Base-by-base conservation (phyloP, 1,140 invertebrate species). In the Tetramorium alpestre region DNA sequence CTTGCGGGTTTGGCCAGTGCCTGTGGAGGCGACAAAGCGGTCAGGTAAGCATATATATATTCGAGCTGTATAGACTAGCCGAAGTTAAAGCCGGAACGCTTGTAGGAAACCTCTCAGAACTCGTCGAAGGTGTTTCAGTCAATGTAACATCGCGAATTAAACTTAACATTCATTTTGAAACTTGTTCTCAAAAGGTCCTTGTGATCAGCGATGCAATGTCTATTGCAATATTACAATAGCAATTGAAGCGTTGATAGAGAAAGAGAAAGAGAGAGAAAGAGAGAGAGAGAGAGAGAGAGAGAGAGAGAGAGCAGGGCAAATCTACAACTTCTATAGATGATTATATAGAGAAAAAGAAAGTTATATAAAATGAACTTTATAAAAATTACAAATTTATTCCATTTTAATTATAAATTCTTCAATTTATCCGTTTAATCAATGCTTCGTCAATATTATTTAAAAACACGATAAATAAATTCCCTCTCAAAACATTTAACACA, bases 61-160 rank as follows among this genome's bases (percentile, higher is more conserved):
- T 54, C 28, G 5, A 73, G 10, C 6, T 25, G 13, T 25, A 73
- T 54, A 51, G 16, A 56, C 22, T 73, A 28, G 22, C 41, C 10
- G 11, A 72, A 82, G 67, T 82, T 82, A 82, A 82, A 82, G 67
- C 25, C 41, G 22, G 18, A 58, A 56, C 22, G 51, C 28, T 64
- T 38, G 18, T 72, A 67, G 41, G 18, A 25, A 13, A 25, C 44
- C 54, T n/a, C 18, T n/a, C 51, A 18, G n/a, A 69, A 70, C 13
- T 56, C 6, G 33, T 22, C 13, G 16, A 41, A 56, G 33, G 38
- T 54, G 16, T 56, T 47, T 22, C 3, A 18, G 10, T 82, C 18
- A 38, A 10, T 60, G 6, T 16, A 25, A 22, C 11, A 60, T 13
- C 3, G 7, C 10, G 6, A 73, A 73, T 47, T 13, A 49, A 82